Evolutionary conservation across 2,888 invertebrate species (phyloP), one percentile per base, ranked within the genome.

Genomic region (Amphipoea oculea): DNA sequence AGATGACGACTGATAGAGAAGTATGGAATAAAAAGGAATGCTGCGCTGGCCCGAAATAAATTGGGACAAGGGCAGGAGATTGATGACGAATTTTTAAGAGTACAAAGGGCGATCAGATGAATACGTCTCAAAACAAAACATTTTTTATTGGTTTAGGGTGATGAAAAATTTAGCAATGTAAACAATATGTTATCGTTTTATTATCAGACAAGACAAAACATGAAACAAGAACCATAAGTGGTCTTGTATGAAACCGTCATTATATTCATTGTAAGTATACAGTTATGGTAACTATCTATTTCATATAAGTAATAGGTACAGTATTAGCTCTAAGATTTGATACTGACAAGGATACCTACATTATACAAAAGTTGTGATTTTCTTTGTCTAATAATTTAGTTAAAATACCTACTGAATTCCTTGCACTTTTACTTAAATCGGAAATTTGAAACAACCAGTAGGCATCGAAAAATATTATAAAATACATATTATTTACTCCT

Each of bases 371-470:
- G 17, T n/a, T 51, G 29, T 36, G 5, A 62, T 51, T 68, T 79
- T 67, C 11, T 9, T 67, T 82, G 70, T 51, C 73, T 63, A 83
- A 84, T 84, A 65, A 60, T 65, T 67, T 5, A 42, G 66, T 54
- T 60, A 40, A 36, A 62, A 42, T 68, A 57, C 40, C 23, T 23
- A 40, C 29, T 40, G 17, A 73, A 88, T 89, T 89, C 92, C 90
- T 92, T 89, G 91, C 77, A 92, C 88, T 91, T 90, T 90, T 91
- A 92, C 92, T 93, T 89, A 92, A 92, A 88, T 85, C 72, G 75
- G 57, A 68, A 65, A 73, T 75, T 76, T 60, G 9, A 71, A 42
- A 42, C 23, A 60, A 40, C 45, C 40, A 63, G 14, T 23, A 40
- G 20, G 9, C 71, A 48, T 57, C 29, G n/a, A 48, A 79, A 67